Percentiles rank a stretch among this genome's conserved stretches.
Conservation (phyloP, 1,140 invertebrate genomes). For the Daktulosphaira vitifoliae region DNA sequence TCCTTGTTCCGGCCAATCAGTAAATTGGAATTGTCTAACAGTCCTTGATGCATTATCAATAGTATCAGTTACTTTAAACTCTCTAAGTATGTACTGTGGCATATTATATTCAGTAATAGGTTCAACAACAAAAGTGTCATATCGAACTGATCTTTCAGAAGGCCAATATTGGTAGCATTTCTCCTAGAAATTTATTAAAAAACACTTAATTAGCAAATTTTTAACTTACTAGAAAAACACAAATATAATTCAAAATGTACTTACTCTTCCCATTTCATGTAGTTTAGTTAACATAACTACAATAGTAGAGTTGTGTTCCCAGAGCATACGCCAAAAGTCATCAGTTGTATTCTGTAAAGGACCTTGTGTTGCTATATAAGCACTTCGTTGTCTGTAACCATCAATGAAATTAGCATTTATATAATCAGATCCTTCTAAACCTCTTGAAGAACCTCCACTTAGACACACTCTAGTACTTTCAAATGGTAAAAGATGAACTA, state of each 20-base stretch:
- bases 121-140: constrained; percentile 96
- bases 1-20: constrained; percentile 97
- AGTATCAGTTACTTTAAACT: constrained; percentile 95
- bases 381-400: constrained; percentile 80
- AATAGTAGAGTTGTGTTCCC: constrained; percentile 99
- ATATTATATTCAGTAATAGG: constrained; percentile 99
- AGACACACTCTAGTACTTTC: constrained; percentile 92
- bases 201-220: neutral
- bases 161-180: constrained; percentile 99
- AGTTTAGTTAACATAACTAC: constrained; percentile 98
- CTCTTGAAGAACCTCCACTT: constrained; percentile 67
- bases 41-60: constrained; percentile 92
- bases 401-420: constrained; percentile 99
- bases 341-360: constrained; percentile 91
- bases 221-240: neutral
- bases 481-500: constrained; percentile 95
- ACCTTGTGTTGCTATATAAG: constrained; percentile 97
- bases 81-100: constrained; percentile 95
- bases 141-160: constrained; percentile 86
- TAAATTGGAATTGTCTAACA: constrained; percentile 97
- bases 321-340: constrained; percentile 99
- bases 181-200: constrained; percentile 55
- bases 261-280: constrained; percentile 90
- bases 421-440: constrained; percentile 92
- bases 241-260: constrained; percentile 39